These are phyloP conservation scores for Cerastis leucographa DNA, from an alignment of 2,888 invertebrate genomes.

Conservation along the genomic window DNA sequence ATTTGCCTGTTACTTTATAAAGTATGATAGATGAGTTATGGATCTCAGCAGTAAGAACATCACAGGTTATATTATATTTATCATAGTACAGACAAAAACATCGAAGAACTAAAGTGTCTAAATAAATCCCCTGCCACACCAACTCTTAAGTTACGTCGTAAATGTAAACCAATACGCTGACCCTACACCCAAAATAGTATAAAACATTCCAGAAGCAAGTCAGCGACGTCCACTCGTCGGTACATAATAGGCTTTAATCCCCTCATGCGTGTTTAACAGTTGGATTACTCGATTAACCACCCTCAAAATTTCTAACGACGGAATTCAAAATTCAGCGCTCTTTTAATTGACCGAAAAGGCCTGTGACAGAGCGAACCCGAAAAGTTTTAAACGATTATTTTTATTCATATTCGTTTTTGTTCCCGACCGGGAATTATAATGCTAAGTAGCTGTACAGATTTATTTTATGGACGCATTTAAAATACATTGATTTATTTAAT, in stretches of 20 bases:
- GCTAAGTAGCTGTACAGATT: slow-evolving; percentile 53
- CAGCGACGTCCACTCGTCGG: slow-evolving; percentile 68
- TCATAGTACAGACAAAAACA: neutral
- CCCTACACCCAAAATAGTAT: slow-evolving; percentile 46
- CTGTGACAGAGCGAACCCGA: slow-evolving; percentile 67
- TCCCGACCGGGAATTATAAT: slow-evolving; percentile 55
- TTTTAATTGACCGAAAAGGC: slow-evolving; percentile 78
- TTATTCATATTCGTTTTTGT: slow-evolving; percentile 67
- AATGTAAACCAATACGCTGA: slow-evolving; percentile 15
- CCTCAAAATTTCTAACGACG: slow-evolving; percentile 72
- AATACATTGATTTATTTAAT: slow-evolving; percentile 48
- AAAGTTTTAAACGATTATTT: slow-evolving; percentile 70
- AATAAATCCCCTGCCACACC: neutral
- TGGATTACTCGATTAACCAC: slow-evolving; percentile 80
- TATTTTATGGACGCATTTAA: slow-evolving; percentile 45
- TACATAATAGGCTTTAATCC: slow-evolving; percentile 79
- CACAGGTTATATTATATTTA: neutral
- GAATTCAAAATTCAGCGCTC: slow-evolving; percentile 74
- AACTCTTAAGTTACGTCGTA: slow-evolving; percentile 3
- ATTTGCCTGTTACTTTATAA: neutral
- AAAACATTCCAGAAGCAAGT: slow-evolving; percentile 52
- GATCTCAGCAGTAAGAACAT: neutral
- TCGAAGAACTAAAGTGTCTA: neutral
- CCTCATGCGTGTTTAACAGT: slow-evolving; percentile 81
- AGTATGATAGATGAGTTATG: neutral